A percentile compares a stretch with the other conserved stretches of the same genome.
Evolutionary conservation across 1,140 invertebrate species (phyloP).

Genomic region (Drosophila pandora): DNA sequence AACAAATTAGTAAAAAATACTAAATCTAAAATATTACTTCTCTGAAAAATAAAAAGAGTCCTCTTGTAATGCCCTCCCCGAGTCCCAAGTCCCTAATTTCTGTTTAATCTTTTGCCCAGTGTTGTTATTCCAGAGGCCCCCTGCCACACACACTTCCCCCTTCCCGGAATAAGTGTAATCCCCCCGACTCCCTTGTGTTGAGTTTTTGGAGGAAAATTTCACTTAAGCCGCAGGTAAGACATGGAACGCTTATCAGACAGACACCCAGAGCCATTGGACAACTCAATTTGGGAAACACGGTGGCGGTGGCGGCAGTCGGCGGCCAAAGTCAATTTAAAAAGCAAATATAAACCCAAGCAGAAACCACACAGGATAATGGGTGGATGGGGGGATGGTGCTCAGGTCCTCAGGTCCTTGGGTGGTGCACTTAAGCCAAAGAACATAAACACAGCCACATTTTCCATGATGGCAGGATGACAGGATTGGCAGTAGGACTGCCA

Average conservation of each 20-base stretch:
- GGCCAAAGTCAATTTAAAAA: conserved; percentile 79
- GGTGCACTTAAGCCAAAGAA: conserved; percentile 63
- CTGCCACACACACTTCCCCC: neutral
- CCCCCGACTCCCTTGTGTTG: conserved; percentile 1
- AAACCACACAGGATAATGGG: neutral
- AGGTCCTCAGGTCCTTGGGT: neutral
- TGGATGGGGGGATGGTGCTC: neutral
- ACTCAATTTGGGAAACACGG: conserved; percentile 61
- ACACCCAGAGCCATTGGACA: conserved; percentile 36
- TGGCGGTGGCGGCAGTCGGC: conserved; percentile 1
- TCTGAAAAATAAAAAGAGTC: too few relatives aligned
- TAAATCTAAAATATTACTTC: too few relatives aligned
- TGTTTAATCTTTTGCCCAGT: neutral
- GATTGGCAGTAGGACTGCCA: neutral
- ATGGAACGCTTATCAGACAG: conserved; percentile 62
- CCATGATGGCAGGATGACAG: neutral
- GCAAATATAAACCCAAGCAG: conserved; percentile 54
- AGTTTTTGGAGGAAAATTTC: conserved; percentile 43
- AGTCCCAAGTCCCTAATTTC: neutral
- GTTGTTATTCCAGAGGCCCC: neutral
- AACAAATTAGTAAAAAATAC: too few relatives aligned
- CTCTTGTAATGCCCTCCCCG: too few relatives aligned
- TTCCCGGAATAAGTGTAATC: conserved; percentile 17
- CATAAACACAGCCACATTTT: conserved; percentile 43
- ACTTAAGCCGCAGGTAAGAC: conserved; percentile 77